Evolutionary conservation across 1,140 invertebrate species (phyloP).

Genomic region (Magallana angulata): DNA sequence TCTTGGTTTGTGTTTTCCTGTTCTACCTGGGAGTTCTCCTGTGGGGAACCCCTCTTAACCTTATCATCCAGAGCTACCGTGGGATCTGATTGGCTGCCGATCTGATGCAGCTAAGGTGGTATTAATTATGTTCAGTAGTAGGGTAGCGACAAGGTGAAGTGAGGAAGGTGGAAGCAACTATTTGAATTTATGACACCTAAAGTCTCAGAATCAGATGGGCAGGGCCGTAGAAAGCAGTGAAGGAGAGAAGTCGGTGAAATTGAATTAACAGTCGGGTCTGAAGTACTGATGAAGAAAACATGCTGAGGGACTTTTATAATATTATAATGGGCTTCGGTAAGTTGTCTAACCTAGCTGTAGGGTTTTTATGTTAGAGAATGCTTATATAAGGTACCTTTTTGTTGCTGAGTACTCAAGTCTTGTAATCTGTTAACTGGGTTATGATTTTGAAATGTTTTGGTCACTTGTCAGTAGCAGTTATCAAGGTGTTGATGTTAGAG

Average conservation of each 20-base stretch:
- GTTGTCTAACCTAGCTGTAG: not conserved
- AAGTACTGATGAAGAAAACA: constrained; percentile 5
- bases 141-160: constrained; percentile 40
- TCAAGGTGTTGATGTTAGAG: too few relatives aligned
- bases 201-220: not conserved
- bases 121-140: constrained; percentile 43
- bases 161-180: constrained; percentile 16
- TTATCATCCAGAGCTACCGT: constrained; percentile 15
- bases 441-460: too few relatives aligned
- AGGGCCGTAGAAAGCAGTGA: not conserved
- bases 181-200: constrained; percentile 34
- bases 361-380: too few relatives aligned
- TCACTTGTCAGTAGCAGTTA: too few relatives aligned
- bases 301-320: constrained; percentile 38
- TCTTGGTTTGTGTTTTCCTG: not conserved
- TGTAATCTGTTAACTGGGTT: too few relatives aligned
- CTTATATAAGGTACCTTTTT: too few relatives aligned
- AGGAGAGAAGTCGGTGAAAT: not conserved
- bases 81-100: constrained; percentile 21
- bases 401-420: too few relatives aligned
- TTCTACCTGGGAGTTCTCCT: constrained; percentile 19
- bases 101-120: constrained; percentile 24
- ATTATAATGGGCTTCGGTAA: constrained; percentile 40
- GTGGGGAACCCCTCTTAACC: constrained; percentile 4
- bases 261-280: not conserved